A percentile compares a stretch with the other conserved stretches of the same genome.
These are phyloP conservation scores for Chamaetylas fuelleborni DNA, from an alignment of 2,113 vertebrate species.

Conservation along the genomic window DNA sequence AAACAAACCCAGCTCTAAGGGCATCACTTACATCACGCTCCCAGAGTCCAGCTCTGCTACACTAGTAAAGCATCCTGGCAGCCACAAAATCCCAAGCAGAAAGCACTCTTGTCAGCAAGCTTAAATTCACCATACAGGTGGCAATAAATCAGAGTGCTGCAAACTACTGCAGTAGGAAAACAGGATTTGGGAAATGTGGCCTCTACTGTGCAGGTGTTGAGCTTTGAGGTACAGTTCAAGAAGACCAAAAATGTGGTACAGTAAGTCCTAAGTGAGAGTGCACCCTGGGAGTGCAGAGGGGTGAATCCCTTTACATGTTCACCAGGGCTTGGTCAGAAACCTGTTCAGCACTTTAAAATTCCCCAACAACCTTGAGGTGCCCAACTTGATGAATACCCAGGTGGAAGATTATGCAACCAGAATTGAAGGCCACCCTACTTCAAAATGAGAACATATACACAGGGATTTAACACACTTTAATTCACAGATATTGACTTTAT, in stretches of 20 bases:
- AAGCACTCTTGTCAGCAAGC: not conserved
- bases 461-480: slow-evolving; percentile 44
- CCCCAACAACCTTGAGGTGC: not conserved
- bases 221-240: not conserved
- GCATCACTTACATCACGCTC: not conserved
- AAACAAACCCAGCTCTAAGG: not conserved
- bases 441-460: slow-evolving; percentile 19
- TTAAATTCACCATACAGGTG: not conserved
- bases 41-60: not conserved
- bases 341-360: not conserved
- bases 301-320: not conserved
- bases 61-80: not conserved
- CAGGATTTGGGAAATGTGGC: not conserved
- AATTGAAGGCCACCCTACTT: not conserved
- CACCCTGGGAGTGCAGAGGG: not conserved
- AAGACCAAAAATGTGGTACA: not conserved
- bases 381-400: not conserved
- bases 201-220: not conserved
- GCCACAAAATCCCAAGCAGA: not conserved
- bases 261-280: not conserved
- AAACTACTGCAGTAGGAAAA: not conserved
- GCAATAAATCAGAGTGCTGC: not conserved
- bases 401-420: not conserved
- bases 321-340: not conserved
- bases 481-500: not conserved